These are phyloP conservation scores for Spilarctia lutea DNA, from an alignment of 2,888 invertebrate genomes.

Conservation along the genomic window DNA sequence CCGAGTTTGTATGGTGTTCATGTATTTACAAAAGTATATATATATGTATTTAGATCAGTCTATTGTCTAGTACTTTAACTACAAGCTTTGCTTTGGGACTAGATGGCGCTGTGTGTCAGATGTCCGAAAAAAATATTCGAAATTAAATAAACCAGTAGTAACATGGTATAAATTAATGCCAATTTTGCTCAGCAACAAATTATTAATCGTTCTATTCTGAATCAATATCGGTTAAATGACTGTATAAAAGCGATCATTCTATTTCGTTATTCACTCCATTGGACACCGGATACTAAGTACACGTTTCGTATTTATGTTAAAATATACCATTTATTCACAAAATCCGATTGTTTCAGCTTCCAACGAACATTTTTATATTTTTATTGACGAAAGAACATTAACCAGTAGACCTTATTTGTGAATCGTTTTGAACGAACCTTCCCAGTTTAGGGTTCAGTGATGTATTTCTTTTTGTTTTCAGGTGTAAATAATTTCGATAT, in stretches of 20 bases:
- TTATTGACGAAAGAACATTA: conserved; percentile 48
- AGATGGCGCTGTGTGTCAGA: too few relatives aligned
- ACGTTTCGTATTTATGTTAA: conserved; percentile 37
- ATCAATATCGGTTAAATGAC: conserved; percentile 3
- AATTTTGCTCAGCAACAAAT: background rate
- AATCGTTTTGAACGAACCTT: conserved; percentile 30
- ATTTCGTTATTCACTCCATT: conserved; percentile 10
- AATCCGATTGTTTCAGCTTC: conserved; percentile 37
- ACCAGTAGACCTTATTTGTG: conserved; percentile 48
- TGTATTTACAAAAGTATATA: too few relatives aligned
- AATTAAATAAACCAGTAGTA: too few relatives aligned
- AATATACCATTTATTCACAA: conserved; percentile 39
- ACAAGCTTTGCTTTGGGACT: too few relatives aligned
- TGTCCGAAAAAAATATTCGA: too few relatives aligned
- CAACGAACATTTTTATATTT: conserved; percentile 44
- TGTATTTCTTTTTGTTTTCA: background rate
- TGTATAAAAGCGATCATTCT: conserved; percentile 5
- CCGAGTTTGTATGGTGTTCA: too few relatives aligned
- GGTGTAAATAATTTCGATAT: background rate
- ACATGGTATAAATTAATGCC: background rate
- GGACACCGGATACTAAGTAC: conserved; percentile 10
- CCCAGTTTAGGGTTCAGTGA: conserved; percentile 28
- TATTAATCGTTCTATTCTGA: background rate
- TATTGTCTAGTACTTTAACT: too few relatives aligned
- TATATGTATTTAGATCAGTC: too few relatives aligned